Conservation (phyloP, 2,797 vertebrate species). For the Acridotheres tristis region DNA sequence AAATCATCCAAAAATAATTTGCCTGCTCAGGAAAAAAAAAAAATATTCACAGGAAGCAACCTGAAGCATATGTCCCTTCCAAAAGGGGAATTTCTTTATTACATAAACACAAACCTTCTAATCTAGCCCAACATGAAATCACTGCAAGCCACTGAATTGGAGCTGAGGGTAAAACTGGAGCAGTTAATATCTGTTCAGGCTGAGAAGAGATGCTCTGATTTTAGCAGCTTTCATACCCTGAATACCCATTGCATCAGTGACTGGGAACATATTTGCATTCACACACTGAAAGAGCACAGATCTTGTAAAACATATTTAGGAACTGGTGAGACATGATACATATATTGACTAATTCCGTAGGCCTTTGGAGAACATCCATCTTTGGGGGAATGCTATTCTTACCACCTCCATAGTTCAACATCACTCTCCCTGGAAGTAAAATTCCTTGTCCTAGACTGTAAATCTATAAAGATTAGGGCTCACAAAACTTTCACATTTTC, state of each 20-base stretch:
- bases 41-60: neutral
- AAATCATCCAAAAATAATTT: constrained; percentile 29
- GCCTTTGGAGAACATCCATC: neutral
- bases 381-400: constrained; percentile 7
- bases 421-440: neutral
- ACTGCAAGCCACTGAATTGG: neutral
- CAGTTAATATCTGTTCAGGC: constrained; percentile 22
- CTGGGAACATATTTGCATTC: constrained; percentile 58
- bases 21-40: neutral
- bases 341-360: neutral
- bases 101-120: neutral
- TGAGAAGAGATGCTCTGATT: constrained; percentile 41
- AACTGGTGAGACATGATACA: neutral
- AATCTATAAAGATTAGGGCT: neutral
- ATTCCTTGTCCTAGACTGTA: neutral
- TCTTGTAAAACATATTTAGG: constrained; percentile 45
- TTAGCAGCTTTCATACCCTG: constrained; percentile 39
- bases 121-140: neutral
- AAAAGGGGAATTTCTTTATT: neutral
- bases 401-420: neutral
- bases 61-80: neutral
- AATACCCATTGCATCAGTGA: neutral
- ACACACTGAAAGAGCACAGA: neutral
- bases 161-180: constrained; percentile 21
- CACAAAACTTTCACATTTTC: neutral